These are phyloP conservation scores for Bruchidius siliquastri DNA, from an alignment of 2,888 invertebrate genomes.

Conservation along the genomic window DNA sequence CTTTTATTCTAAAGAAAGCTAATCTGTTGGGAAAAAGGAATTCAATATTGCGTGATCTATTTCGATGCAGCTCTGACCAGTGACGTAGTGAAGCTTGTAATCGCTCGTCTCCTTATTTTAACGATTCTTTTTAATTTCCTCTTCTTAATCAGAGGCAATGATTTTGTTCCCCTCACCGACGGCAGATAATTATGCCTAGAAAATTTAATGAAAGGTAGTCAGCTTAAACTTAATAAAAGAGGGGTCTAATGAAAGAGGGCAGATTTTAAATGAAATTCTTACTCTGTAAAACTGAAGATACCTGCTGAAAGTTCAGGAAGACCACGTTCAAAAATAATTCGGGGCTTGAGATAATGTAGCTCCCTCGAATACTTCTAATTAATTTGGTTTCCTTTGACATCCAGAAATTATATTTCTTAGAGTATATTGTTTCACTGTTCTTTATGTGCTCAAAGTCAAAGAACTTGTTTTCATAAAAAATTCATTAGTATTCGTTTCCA, in stretches of 20 bases:
- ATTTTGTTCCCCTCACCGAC: background rate
- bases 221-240: background rate
- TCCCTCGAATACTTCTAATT: background rate
- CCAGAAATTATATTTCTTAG: no score
- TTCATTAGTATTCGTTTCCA: no score
- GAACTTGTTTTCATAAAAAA: no score
- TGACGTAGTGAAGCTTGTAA: no score
- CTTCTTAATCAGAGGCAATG: background rate
- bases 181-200: background rate
- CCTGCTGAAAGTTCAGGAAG: background rate
- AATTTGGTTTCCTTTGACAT: background rate
- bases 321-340: background rate
- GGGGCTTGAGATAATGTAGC: background rate
- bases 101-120: background rate
- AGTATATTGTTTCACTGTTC: no score
- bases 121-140: background rate
- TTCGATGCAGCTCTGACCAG: no score
- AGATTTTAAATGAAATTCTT: background rate
- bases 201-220: background rate
- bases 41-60: no score
- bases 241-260: background rate
- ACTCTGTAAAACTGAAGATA: background rate
- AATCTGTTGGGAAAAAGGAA: no score
- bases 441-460: no score
- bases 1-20: no score